These are phyloP conservation scores for Drosophila barbarae DNA, from an alignment of 2,888 invertebrate species.

Conservation along the genomic window DNA sequence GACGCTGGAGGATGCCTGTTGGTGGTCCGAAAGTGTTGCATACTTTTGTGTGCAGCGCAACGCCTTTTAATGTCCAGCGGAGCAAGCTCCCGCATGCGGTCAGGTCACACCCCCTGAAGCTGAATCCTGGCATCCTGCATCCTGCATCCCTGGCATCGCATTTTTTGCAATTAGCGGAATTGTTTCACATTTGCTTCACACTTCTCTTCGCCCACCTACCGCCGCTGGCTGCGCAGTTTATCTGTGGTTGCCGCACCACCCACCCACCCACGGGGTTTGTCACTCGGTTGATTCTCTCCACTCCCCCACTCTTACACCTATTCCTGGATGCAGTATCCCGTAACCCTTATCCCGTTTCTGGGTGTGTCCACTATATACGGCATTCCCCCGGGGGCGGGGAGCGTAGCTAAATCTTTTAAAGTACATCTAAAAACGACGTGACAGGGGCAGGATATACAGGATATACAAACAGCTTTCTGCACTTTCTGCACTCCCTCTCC, in stretches of 20 bases:
- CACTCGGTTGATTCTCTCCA: constrained; percentile 37
- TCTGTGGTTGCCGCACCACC: constrained; percentile 47
- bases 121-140: neutral
- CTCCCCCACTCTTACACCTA: neutral
- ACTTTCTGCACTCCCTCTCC: constrained; percentile 42
- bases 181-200: constrained; percentile 66
- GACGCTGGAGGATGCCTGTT: neutral
- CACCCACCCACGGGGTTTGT: constrained; percentile 31
- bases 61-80: constrained; percentile 36
- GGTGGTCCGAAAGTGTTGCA: constrained; percentile 29
- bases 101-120: neutral
- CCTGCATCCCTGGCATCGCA: constrained; percentile 36
- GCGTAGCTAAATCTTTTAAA: constrained; percentile 67
- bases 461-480: constrained; percentile 62
- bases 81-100: constrained; percentile 21
- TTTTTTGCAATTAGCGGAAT: constrained; percentile 72
- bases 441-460: constrained; percentile 11
- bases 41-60: constrained; percentile 32
- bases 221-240: constrained; percentile 56
- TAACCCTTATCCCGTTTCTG: constrained; percentile 14
- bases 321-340: constrained; percentile 5
- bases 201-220: constrained; percentile 7
- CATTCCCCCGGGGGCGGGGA: constrained; percentile 40
- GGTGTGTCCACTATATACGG: constrained; percentile 57
- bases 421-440: constrained; percentile 61